These are phyloP conservation scores for Atta colombica DNA, from an alignment of 1,140 invertebrate species.

Conservation along the genomic window DNA sequence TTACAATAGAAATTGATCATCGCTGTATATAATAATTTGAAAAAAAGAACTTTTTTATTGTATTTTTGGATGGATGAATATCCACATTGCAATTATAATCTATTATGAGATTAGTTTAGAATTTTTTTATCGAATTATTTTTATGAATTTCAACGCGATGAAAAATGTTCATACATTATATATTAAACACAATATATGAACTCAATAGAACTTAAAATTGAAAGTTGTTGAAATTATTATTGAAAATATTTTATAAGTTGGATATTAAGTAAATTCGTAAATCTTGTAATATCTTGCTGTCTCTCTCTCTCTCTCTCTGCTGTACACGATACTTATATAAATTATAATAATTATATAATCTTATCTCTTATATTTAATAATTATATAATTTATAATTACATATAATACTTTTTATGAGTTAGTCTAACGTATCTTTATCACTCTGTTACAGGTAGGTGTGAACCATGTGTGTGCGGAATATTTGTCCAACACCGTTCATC, in stretches of 20 bases:
- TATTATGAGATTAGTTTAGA: neutral
- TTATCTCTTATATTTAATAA: no score
- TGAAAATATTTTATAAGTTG: neutral
- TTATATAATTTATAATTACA: no score
- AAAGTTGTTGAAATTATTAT: neutral
- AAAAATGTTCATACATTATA: neutral
- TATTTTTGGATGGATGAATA: neutral
- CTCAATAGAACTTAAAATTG: neutral
- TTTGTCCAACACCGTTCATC: slow-evolving; percentile 12
- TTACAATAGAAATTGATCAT: neutral
- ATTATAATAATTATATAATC: no score
- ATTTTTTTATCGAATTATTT: neutral
- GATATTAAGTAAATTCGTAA: neutral
- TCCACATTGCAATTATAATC: neutral
- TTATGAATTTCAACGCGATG: neutral
- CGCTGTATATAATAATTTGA: neutral
- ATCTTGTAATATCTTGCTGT: neutral
- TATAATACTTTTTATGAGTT: neutral
- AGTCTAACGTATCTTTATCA: slow-evolving; percentile 8
- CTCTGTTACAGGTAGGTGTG: slow-evolving; percentile 74
- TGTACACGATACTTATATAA: neutral
- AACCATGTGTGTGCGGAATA: neutral
- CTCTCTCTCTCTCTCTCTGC: neutral
- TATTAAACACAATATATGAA: neutral
- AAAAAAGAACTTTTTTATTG: neutral